A percentile compares a stretch with the other conserved stretches of the same genome.
These are phyloP conservation scores for Heliothis subflexa DNA, from an alignment of 1,140 invertebrate genomes.

Conservation along the genomic window DNA sequence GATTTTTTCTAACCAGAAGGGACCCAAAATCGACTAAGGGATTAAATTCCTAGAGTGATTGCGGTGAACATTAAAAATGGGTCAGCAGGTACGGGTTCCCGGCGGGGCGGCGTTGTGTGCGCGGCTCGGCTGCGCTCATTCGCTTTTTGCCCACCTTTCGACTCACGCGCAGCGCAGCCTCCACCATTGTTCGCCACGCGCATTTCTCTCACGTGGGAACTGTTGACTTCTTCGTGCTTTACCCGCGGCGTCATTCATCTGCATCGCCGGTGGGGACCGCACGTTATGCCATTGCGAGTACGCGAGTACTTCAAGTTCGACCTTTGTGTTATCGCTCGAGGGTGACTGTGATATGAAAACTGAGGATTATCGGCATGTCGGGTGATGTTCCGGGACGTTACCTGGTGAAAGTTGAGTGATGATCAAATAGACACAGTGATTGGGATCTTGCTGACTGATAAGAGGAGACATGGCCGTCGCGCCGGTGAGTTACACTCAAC, in stretches of 20 bases:
- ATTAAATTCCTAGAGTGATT: conserved; percentile 60
- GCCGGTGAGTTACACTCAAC: conserved; percentile 64
- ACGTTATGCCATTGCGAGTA: conserved; percentile 58
- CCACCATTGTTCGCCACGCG: conserved; percentile 74
- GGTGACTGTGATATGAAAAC: conserved; percentile 65
- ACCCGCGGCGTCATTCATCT: conserved; percentile 65
- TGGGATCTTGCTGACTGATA: conserved; percentile 64
- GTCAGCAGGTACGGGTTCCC: conserved; percentile 76
- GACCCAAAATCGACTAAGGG: conserved; percentile 45
- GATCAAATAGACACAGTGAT: conserved; percentile 74
- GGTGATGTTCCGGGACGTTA: conserved; percentile 57
- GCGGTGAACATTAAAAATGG: conserved; percentile 66
- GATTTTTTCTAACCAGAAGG: background rate
- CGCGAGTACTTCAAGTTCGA: conserved; percentile 49
- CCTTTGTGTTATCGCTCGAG: conserved; percentile 52
- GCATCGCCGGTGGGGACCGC: conserved; percentile 58
- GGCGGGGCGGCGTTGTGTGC: conserved; percentile 49
- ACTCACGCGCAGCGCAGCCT: conserved; percentile 81
- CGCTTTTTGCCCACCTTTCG: conserved; percentile 85
- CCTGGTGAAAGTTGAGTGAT: conserved; percentile 74
- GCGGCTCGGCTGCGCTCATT: conserved; percentile 72
- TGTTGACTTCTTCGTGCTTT: conserved; percentile 74
- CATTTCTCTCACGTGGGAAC: conserved; percentile 84
- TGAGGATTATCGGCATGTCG: conserved; percentile 61
- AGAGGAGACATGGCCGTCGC: conserved; percentile 70